Evolutionary conservation across 2,797 vertebrate species (phyloP), one percentile per base, ranked within the genome.

Genomic region (Threskiornis aethiopicus): DNA sequence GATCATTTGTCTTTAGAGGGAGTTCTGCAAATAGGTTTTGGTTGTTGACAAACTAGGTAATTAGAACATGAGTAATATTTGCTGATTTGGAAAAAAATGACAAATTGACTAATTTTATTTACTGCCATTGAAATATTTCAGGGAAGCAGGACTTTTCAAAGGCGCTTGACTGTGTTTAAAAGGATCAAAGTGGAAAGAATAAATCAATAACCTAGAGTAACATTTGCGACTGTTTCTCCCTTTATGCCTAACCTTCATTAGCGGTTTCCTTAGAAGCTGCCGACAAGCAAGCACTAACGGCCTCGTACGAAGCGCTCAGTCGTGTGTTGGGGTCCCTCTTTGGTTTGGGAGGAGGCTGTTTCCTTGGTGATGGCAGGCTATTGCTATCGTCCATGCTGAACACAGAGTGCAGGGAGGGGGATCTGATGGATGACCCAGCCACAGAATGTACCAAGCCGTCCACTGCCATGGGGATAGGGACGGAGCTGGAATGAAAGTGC

Each of bases 271-370:
- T 99, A 96, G 98, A 98, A 64, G 98, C 98, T 65, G 99, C 98
- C 15, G 98, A 98, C 92, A 99, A 97, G 79, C 99, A 99, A 41
- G 99, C 99, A 19, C 99, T 99, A 87, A 99, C 99, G 10, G 98
- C 99, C 98, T 99, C 99, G 17, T 99, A 99, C 1, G 99, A 99
- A 61, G 99, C 99, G 39, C 99, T 99, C 96, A 99, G 98, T 72
- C 99, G 98, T 17, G 99, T 99, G 98, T 99, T 99, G 64, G 99
- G 99, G 98, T 99, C 99, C 97, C 99, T 98, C 98, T 99, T 99
- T 94, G 99, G 99, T 97, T 99, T 99, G 64, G 99, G 99, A 47
- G 99, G 99, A 97, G 99, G 99, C 95, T 99, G 99, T 98, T 99
- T 99, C 96, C 99, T 98, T 91, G 99, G 99, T 29, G 99, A 99